These are phyloP conservation scores for Gopherus flavomarginatus DNA, from an alignment of 2,113 vertebrate genomes.

Conservation along the genomic window DNA sequence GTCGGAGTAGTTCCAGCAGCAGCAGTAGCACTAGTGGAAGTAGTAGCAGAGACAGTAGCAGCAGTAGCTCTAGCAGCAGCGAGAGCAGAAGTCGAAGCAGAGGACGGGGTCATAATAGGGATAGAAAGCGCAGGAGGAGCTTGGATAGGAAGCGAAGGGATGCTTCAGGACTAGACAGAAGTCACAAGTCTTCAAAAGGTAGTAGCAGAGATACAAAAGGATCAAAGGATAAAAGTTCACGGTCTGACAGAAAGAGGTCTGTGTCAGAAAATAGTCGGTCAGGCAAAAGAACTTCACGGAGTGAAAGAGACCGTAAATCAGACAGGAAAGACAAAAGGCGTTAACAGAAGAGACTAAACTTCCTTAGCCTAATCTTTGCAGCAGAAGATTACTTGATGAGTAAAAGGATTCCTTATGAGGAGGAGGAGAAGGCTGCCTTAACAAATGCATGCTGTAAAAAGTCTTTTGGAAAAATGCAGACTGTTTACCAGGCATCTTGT, in stretches of 20 bases:
- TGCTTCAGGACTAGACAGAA: conserved; percentile 83
- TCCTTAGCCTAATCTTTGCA: conserved; percentile 83
- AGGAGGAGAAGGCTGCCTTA: conserved; percentile 86
- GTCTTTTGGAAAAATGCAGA: conserved; percentile 85
- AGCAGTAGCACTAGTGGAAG: conserved; percentile 85
- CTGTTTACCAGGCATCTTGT: conserved; percentile 85
- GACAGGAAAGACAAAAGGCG: conserved; percentile 98
- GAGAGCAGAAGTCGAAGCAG: conserved; percentile 86
- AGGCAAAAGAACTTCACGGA: conserved; percentile 88
- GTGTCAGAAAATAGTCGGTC: conserved; percentile 90
- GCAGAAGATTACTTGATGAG: conserved; percentile 84
- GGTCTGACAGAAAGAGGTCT: conserved; percentile 90
- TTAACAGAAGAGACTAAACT: conserved; percentile 87
- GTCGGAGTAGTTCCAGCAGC: conserved; percentile 87
- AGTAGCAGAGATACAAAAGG: conserved; percentile 88
- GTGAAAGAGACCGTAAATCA: conserved; percentile 95
- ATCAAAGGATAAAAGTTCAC: conserved; percentile 90
- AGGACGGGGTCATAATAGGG: conserved; percentile 81
- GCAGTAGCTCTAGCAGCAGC: conserved; percentile 87
- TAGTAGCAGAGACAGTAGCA: conserved; percentile 89
- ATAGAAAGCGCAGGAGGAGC: conserved; percentile 88
- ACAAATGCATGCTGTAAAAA: conserved; percentile 88
- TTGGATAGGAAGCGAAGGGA: conserved; percentile 86
- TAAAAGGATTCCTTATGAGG: conserved; percentile 83
- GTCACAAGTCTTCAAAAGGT: conserved; percentile 89